Evolutionary conservation across 2,888 invertebrate species (phyloP).

Genomic region (Mycogona germanica): DNA sequence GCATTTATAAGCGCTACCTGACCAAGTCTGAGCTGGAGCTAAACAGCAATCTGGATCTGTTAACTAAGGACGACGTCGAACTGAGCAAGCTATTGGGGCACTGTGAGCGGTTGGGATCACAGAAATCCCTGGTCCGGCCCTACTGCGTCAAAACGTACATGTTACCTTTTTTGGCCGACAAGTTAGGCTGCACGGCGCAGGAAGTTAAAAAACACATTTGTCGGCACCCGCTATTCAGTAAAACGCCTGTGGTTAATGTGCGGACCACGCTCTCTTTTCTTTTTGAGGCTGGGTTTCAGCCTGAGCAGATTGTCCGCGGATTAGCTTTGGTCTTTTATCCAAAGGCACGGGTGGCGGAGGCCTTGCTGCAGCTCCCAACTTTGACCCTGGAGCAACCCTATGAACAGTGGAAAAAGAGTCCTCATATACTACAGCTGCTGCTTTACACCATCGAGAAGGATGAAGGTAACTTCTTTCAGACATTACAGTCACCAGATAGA

Average conservation of each 20-base stretch:
- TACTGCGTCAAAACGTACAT: too few species aligned
- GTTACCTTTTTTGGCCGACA: too few species aligned
- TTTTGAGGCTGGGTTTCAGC: conserved; percentile 38
- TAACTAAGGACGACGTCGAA: conserved; percentile 34
- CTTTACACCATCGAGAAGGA: conserved; percentile 58
- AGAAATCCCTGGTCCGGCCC: conserved; percentile 37
- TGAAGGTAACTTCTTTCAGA: conserved; percentile 30
- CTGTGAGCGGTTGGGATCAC: conserved; percentile 40
- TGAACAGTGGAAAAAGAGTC: background rate
- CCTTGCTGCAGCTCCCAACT: background rate
- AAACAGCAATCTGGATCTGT: conserved; percentile 39
- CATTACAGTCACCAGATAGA: too few species aligned
- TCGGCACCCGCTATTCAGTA: conserved; percentile 51
- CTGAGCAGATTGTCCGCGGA: conserved; percentile 45
- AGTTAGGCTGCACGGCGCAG: conserved; percentile 30
- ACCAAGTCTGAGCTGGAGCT: conserved; percentile 39
- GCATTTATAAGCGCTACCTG: conserved; percentile 33
- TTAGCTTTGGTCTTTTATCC: conserved; percentile 56
- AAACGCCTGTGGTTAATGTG: conserved; percentile 46
- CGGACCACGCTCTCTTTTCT: conserved; percentile 47
- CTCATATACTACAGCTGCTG: conserved; percentile 43
- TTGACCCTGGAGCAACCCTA: background rate
- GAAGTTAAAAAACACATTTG: conserved; percentile 36
- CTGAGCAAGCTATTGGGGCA: conserved; percentile 38
- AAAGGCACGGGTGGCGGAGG: conserved; percentile 38